A percentile compares a stretch with the other conserved stretches of the same genome.
Conservation (phyloP, 2,113 vertebrate species). For the Anser cygnoides region DNA sequence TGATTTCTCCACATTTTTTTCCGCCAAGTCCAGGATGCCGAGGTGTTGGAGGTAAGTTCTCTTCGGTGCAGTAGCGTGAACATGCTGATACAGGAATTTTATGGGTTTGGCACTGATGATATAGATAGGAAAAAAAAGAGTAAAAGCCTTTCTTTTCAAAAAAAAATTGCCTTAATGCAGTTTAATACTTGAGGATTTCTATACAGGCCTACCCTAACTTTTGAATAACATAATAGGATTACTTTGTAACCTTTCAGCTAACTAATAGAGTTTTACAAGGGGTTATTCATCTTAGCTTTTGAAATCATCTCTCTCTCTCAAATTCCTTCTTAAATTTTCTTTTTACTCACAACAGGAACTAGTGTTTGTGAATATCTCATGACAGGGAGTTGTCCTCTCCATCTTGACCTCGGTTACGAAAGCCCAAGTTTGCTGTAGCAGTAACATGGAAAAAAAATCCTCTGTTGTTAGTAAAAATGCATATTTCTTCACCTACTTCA, state of each 20-base stretch:
- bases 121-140: neutral
- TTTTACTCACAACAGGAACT: neutral
- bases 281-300: neutral
- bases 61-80: neutral
- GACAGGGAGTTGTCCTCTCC: neutral
- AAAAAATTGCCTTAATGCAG: neutral
- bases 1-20: neutral
- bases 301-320: neutral
- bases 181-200: neutral
- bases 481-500: neutral
- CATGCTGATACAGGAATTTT: neutral
- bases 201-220: neutral
- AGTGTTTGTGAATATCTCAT: neutral
- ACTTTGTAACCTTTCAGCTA: neutral
- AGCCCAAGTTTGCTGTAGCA: neutral
- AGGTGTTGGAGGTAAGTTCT: slow-evolving; percentile 18
- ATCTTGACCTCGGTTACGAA: neutral
- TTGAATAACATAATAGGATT: neutral
- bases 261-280: neutral
- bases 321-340: neutral
- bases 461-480: neutral
- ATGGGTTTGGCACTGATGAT: neutral
- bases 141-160: neutral
- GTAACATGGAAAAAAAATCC: neutral
- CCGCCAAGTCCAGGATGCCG: neutral